phyloP scores from a whole-genome alignment of 2,113 vertebrate species.

The Takifugu bimaculatus region DNA sequence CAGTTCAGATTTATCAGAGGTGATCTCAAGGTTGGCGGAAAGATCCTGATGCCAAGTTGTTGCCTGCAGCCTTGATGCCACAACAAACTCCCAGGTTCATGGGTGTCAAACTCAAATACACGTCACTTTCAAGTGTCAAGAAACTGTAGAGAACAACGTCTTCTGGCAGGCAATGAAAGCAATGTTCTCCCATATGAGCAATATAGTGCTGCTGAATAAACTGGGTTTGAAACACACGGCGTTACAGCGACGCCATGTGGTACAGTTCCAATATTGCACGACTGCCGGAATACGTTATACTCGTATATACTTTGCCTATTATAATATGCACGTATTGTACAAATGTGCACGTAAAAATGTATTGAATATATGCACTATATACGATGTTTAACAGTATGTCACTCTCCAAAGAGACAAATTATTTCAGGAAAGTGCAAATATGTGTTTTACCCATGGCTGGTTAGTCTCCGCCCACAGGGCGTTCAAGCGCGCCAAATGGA shows the following conservation, averaged over 20 bases:
- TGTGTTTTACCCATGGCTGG: too few relatives aligned
- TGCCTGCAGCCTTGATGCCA: too few relatives aligned
- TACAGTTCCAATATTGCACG: conserved; percentile 30
- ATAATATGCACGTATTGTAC: too few relatives aligned
- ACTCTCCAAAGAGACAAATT: too few relatives aligned
- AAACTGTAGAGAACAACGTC: neutral
- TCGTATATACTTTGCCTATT: too few relatives aligned
- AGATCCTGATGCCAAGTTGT: neutral
- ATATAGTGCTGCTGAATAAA: conserved; percentile 8
- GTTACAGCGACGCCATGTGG: conserved; percentile 55
- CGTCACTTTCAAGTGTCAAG: neutral
- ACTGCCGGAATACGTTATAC: too few relatives aligned
- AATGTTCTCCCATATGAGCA: neutral
- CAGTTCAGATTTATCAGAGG: neutral
- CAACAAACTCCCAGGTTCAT: neutral
- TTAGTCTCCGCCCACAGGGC: too few relatives aligned
- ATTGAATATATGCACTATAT: too few relatives aligned
- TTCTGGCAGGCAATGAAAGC: neutral
- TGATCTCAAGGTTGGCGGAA: neutral
- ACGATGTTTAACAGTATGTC: too few relatives aligned
- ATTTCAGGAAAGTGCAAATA: too few relatives aligned
- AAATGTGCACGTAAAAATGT: too few relatives aligned
- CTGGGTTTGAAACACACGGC: conserved; percentile 25
- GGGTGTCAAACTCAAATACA: neutral
- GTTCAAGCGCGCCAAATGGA: too few relatives aligned